Percentiles rank a stretch among this genome's conserved stretches.
These are phyloP conservation scores for Paguma larvata DNA, from an alignment of 2,797 vertebrate genomes.

Conservation along the genomic window DNA sequence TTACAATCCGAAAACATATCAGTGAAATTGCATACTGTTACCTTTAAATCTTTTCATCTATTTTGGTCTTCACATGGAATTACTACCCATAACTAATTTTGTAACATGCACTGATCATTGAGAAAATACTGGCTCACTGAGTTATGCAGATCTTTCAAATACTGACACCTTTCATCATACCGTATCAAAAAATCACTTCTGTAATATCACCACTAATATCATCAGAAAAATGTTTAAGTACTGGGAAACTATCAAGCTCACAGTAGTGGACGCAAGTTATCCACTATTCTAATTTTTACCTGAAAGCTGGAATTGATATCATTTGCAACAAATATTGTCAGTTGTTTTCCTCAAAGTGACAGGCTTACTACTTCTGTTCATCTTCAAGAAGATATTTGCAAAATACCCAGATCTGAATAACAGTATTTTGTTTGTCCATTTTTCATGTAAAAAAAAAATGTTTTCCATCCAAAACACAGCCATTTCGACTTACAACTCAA, in stretches of 20 bases:
- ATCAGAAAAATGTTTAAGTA: neutral
- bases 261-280: neutral
- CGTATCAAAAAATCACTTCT: neutral
- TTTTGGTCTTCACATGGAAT: neutral
- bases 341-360: conserved; percentile 47
- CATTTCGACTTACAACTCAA: conserved; percentile 26
- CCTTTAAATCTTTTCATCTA: neutral
- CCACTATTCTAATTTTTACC: conserved; percentile 42
- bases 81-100: neutral
- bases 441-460: neutral
- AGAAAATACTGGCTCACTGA: conserved; percentile 22
- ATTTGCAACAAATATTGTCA: conserved; percentile 11
- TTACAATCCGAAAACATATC: neutral
- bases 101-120: neutral
- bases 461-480: neutral
- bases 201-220: neutral
- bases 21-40: neutral
- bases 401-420: conserved; percentile 12
- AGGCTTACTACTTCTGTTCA: conserved; percentile 16
- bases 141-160: neutral
- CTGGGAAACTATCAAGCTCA: neutral
- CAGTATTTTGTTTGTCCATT: neutral
- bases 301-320: conserved; percentile 27
- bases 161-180: neutral
- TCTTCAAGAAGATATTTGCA: conserved; percentile 20